Evolutionary conservation across 2,113 vertebrate genomes (phyloP).

Genomic region (Oncorhynchus keta): DNA sequence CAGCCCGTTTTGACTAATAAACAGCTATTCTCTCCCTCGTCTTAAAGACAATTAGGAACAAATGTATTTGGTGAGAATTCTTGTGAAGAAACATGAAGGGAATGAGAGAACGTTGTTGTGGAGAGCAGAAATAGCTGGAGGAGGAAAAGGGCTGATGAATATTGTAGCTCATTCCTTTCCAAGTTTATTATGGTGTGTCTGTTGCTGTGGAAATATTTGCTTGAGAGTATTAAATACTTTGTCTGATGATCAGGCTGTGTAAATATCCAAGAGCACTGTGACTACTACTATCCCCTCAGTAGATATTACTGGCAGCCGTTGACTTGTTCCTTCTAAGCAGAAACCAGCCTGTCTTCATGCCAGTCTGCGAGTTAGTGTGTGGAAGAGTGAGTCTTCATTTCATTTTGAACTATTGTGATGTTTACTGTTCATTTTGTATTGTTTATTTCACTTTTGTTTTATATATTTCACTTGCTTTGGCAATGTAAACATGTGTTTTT

Average conservation of each 20-base stretch:
- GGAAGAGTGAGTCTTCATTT: background rate
- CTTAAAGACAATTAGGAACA: constrained; percentile 52
- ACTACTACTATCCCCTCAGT: constrained; percentile 15
- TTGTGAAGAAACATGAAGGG: constrained; percentile 58
- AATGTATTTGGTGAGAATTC: constrained; percentile 59
- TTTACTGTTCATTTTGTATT: too few relatives aligned
- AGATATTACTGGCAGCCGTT: constrained; percentile 15
- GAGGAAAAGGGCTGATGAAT: constrained; percentile 50
- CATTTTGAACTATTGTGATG: too few relatives aligned
- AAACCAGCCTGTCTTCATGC: constrained; percentile 34
- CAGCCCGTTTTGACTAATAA: constrained; percentile 47
- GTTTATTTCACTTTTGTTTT: too few relatives aligned
- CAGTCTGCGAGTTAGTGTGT: constrained; percentile 6
- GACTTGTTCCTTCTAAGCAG: background rate
- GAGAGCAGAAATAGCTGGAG: constrained; percentile 39
- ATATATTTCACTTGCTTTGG: too few relatives aligned
- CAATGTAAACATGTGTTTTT: too few relatives aligned
- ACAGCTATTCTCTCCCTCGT: constrained; percentile 43
- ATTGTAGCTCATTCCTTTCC: constrained; percentile 49
- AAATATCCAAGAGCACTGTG: constrained; percentile 56
- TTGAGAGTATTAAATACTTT: constrained; percentile 46
- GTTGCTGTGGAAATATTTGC: constrained; percentile 63
- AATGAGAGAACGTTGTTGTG: constrained; percentile 37
- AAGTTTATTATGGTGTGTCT: constrained; percentile 59
- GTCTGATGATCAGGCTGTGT: constrained; percentile 59